Evolutionary conservation across 37 sponge, comb jelly and placozoan genomes (phyloP), one percentile per base, ranked within the genome.

Genomic region (Diacarnus erythraeanus): DNA sequence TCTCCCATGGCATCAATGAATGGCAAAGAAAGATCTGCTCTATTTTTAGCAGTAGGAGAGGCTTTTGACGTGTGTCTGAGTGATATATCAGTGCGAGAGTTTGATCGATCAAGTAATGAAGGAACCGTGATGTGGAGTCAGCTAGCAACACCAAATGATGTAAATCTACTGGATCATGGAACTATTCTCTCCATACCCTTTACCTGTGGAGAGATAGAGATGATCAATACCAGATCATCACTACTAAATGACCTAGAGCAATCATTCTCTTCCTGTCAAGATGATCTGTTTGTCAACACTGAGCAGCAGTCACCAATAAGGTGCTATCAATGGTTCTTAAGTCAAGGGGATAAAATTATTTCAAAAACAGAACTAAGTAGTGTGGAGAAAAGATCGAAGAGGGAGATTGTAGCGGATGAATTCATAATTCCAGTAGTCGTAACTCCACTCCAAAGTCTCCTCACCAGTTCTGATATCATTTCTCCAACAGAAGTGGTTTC

Each of bases 71-170:
- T 76, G 15, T 37, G 70, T 23, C 29, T 57, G 2, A 36, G 33
- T 5, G 15, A 8, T 27, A 31, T 84, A 18, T 75, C 54, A 2
- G 26, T 84, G 2, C 5, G 68, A 6, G 22, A 30, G 0, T 38
- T 82, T 0, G 75, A 74, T 23, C 59, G 66, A 60, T 56, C 75
- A 2, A 40, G 35, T 42, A 65, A 21, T 31, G 57, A 74, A 43
- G 56, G 75, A 34, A 26, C 60, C 27, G 21, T 36, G 36, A 54
- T 82, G 1, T 82, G 74, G 75, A 82, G 57, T 43, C 74, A 74
- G 26, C 66, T 82, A 9, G 75, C 58, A 34, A 66, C 41, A 22
- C 15, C 59, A 37, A n/a, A 43, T 54, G 9, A 65, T 38, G 5
- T 20, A 22, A 20, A 79, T 10, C 22, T 36, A 25, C 38, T 70